Base-by-base conservation (phyloP, 2,888 invertebrate genomes). In the Aricia artaxerxes region DNA sequence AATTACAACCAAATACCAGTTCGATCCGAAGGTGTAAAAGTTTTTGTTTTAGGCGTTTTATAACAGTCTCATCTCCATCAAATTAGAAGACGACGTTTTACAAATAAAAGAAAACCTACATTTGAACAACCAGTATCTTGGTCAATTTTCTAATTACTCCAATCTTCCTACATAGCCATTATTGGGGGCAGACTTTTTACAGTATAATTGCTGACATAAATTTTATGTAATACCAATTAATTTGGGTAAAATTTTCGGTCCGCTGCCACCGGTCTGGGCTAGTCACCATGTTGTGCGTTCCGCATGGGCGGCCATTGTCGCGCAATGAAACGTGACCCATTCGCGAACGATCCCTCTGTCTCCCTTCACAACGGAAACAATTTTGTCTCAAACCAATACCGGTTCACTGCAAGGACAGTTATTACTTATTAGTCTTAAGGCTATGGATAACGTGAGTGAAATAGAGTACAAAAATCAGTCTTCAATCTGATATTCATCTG, bases 301-400 rank as follows among this genome's bases (percentile, higher is more conserved):
- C 88, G 92, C 92, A 88, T 90, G 90, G 90, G 83, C 84, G 87
- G 83, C 85, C 89, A 90, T 90, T 88, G 90, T 83, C 86, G 88
- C 85, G 89, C 92, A 91, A 87, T 88, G 87, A 87, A 88, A 90
- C 92, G 93, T 93, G 91, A 93, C 90, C 85, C 83, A 85, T 85
- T 85, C 87, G 87, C 86, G 83, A 89, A 88, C 87, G 87, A 88
- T 88, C 88, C 87, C 88, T 84, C 82, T 82, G 80, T 79, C 80
- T 79, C 80, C 81, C 82, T 86, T 86, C 87, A 86, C 86, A 84
- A 85, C 86, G 85, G 86, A 88, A 87, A 88, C 86, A 80, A 86
- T 86, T 87, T 85, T 85, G 83, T 84, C 84, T 83, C 80, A 81
- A 79, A 69, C 49, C 72, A 77, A 79, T 79, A 78, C 49, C 9